Percentiles rank a stretch among this genome's conserved stretches.
Conservation (phyloP, 2,797 vertebrate genomes). For the Gambusia yucatana region DNA sequence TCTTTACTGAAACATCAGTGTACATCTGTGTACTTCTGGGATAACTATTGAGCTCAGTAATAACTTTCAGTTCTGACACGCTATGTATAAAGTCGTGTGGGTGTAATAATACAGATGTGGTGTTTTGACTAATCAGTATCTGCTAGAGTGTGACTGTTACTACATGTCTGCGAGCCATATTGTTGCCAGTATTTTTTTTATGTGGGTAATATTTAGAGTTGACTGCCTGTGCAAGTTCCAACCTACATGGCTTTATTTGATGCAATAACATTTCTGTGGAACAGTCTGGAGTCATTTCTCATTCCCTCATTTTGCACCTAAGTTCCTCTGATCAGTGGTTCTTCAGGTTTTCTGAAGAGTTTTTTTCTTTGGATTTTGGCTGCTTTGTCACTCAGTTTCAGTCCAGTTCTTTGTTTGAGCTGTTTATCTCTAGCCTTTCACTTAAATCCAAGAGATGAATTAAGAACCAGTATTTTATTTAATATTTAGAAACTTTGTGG, state of each 20-base stretch:
- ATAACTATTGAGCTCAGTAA: slow-evolving; percentile 21
- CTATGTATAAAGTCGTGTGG: slow-evolving; percentile 25
- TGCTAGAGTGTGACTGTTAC: slow-evolving; percentile 2
- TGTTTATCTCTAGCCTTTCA: background rate
- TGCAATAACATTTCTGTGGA: background rate
- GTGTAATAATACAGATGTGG: slow-evolving; percentile 23
- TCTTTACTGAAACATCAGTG: slow-evolving; percentile 19
- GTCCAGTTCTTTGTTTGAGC: background rate
- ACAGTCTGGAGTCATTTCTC: background rate
- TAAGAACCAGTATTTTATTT: background rate
- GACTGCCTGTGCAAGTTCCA: background rate
- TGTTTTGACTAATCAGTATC: slow-evolving; percentile 25
- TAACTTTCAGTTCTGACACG: slow-evolving; percentile 28
- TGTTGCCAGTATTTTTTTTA: background rate
- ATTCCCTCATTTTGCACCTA: background rate
- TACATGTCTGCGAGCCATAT: background rate
- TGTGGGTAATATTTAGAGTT: background rate
- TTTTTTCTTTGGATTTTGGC: background rate
- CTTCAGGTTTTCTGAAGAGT: background rate
- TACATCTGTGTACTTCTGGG: slow-evolving; percentile 21
- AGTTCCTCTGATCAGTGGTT: background rate
- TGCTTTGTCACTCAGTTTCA: background rate
- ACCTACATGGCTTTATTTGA: background rate
- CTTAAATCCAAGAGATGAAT: background rate
- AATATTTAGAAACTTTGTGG: background rate